Base-by-base conservation (phyloP, 2,113 vertebrate genomes). In the Ornithorhynchus anatinus region DNA sequence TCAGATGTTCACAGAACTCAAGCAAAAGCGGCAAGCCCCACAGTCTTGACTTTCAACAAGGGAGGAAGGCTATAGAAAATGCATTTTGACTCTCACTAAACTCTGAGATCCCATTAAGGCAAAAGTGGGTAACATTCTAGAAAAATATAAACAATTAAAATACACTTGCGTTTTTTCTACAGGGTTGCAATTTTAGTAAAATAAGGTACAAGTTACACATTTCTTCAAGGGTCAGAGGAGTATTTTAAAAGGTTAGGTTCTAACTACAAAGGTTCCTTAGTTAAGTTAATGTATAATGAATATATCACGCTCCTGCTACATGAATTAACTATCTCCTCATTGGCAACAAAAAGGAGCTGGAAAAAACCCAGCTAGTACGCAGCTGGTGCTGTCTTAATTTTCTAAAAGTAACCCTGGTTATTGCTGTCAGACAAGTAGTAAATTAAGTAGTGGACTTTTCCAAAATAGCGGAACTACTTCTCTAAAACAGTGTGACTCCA, bases 1-100 rank as follows among this genome's bases (percentile, higher is more conserved):
- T 93, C 91, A 93, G 92, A 93, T 93, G 89, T 93, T 92, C 90
- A 91, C 84, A 92, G 89, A 91, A 92, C 50, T 54, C 39, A 62
- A 88, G 81, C 82, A 85, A 73, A 72, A 80, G 84, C 54, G 8
- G 56, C 71, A 78, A 50, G 62, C 39, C 86, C 68, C 84, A 84
- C 56, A 66, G 76, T 58, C 65, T 62, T 47, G 58, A 79, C 62
- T 82, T 83, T 50, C 58, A 40, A 56, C 52, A 81, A 64, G 72
- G 73, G 58, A 90, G 76, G 69, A 86, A 84, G 77, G 85, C 75
- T 79, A 75, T 79, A 89, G 88, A 89, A 88, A 87, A 87, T 77
- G 83, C 72, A 80, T 15, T 81, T 66, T 80, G 79, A 89, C 80
- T 89, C 70, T 85, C 86, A 77, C 74, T 86, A 82, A 82, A 86